Evolutionary conservation across 2,797 vertebrate genomes (phyloP).

Genomic region (Chaenodraco wilsoni): DNA sequence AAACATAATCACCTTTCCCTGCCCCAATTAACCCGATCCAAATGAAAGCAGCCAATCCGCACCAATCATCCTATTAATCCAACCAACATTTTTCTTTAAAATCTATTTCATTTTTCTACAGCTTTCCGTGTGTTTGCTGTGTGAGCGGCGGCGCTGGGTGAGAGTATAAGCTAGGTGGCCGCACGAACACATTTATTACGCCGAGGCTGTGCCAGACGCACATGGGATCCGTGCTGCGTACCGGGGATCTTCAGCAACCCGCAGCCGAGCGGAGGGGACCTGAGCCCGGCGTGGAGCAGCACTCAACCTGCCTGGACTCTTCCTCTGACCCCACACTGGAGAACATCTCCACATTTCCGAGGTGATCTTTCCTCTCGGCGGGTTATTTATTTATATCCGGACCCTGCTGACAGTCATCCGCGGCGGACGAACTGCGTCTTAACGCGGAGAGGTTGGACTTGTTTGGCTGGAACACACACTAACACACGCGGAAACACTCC

Average conservation of each 20-base stretch:
- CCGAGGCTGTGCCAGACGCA: constrained; percentile 65
- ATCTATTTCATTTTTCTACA: constrained; percentile 19
- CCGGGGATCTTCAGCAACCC: constrained; percentile 53
- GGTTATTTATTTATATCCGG: constrained; percentile 58
- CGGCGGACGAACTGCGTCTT: constrained; percentile 69
- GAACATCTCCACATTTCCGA: constrained; percentile 15
- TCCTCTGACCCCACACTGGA: constrained; percentile 21
- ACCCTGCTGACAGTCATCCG: constrained; percentile 48
- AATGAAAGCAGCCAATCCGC: constrained; percentile 55
- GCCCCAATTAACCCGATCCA: constrained; percentile 21
- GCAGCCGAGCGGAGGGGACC: constrained; percentile 64
- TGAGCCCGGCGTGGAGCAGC: constrained; percentile 47
- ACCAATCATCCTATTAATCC: constrained; percentile 54
- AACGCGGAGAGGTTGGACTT: constrained; percentile 68
- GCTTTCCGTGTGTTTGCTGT: constrained; percentile 7
- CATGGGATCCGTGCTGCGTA: constrained; percentile 64
- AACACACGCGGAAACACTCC: constrained; percentile 53
- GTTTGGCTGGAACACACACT: constrained; percentile 32
- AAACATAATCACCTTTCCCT: constrained; percentile 6
- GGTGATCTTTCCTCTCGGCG: constrained; percentile 31
- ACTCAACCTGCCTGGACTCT: constrained; percentile 38
- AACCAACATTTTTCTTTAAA: constrained; percentile 15
- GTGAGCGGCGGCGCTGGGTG: constrained; percentile 44
- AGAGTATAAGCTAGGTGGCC: constrained; percentile 77
- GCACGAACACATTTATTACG: constrained; percentile 66